Percentiles rank a stretch among this genome's conserved stretches.
Evolutionary conservation across 2,888 invertebrate species (phyloP).

Genomic region (Brachypterus glaber): DNA sequence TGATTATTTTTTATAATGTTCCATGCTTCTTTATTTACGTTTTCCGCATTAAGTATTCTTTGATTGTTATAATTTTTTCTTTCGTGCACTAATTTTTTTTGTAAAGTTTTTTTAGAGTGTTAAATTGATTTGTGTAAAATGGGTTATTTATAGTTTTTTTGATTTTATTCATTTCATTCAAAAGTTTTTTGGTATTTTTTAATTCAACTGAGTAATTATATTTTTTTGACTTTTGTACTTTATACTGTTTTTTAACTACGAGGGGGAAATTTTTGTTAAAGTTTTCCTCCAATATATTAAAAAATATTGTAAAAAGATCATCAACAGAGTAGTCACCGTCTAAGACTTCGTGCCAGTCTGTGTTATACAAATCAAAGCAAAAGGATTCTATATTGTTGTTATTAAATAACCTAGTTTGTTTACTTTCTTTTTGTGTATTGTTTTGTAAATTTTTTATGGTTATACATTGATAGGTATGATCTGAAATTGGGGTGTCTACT

Average conservation of each 20-base stretch:
- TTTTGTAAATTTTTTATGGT: too few relatives aligned
- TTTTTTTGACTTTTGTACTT: too few relatives aligned
- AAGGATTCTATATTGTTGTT: not conserved
- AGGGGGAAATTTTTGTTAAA: not conserved
- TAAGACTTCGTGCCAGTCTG: not conserved
- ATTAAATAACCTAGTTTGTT: not conserved
- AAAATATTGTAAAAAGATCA: not conserved
- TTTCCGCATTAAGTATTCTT: not conserved
- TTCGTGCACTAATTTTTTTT: not conserved
- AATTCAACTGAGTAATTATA: not conserved
- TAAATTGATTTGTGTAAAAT: not conserved
- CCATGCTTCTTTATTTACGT: not conserved
- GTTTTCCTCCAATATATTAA: not conserved
- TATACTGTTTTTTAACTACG: not conserved
- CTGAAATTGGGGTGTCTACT: not conserved
- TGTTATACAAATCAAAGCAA: not conserved
- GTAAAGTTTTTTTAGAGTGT: not conserved
- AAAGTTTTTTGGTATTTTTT: not conserved
- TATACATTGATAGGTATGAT: not conserved
- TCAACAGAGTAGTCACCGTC: not conserved
- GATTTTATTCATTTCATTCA: not conserved
- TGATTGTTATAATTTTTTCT: not conserved
- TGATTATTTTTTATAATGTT: slow-evolving; percentile 1
- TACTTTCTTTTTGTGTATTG: too few relatives aligned
- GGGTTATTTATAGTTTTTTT: not conserved